These are phyloP conservation scores for Drosophila ohnishii DNA, from an alignment of 1,140 invertebrate species.

Conservation along the genomic window DNA sequence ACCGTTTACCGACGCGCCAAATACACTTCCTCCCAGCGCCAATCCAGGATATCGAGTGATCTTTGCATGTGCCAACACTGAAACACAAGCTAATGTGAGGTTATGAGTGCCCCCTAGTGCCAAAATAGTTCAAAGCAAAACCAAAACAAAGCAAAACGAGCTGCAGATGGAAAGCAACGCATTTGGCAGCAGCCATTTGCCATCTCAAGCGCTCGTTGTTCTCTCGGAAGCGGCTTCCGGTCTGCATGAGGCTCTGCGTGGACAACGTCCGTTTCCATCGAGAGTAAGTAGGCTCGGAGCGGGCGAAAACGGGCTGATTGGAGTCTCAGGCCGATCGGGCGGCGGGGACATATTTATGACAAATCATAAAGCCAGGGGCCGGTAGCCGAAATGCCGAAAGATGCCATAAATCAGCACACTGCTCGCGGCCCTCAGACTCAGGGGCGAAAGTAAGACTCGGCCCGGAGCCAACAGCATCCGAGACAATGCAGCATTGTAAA, in stretches of 20 bases:
- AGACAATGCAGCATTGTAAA: conserved; percentile 74
- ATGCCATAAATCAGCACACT: conserved; percentile 75
- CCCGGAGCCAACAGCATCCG: conserved; percentile 20
- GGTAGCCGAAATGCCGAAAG: conserved; percentile 63
- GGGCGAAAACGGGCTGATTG: conserved; percentile 19
- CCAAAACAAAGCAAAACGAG: conserved; percentile 41
- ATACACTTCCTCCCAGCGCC: conserved; percentile 28
- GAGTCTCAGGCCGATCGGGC: conserved; percentile 13
- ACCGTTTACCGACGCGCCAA: conserved; percentile 38
- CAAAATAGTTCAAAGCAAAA: conserved; percentile 42
- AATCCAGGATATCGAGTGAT: conserved; percentile 24
- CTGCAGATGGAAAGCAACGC: conserved; percentile 83
- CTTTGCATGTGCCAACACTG: conserved; percentile 47
- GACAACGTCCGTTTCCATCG: conserved; percentile 87
- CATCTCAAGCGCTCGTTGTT: conserved; percentile 91
- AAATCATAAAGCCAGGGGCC: conserved; percentile 71
- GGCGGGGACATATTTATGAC: conserved; percentile 76
- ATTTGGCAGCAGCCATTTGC: conserved; percentile 85
- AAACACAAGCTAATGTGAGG: conserved; percentile 58
- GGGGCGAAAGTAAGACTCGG: conserved; percentile 12
- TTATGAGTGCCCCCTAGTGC: conserved; percentile 56
- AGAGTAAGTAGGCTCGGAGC: conserved; percentile 71
- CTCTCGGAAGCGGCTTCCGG: conserved; percentile 90
- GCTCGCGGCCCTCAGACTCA: conserved; percentile 33
- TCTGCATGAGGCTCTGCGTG: conserved; percentile 89